phyloP scores from a whole-genome alignment of 2,113 vertebrate species.

The Notiomystis cincta region DNA sequence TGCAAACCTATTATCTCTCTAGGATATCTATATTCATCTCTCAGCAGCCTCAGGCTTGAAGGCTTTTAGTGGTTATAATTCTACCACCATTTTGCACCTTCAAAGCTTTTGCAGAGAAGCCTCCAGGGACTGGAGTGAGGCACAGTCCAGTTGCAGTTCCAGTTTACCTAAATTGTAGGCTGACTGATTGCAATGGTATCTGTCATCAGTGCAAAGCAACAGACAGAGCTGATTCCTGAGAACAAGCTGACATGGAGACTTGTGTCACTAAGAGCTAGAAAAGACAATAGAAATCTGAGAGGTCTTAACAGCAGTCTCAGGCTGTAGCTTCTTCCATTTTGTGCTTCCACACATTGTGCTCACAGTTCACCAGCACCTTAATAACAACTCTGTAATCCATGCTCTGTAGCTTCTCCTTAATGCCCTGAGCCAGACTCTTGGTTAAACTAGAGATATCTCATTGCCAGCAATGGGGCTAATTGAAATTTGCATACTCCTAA shows the following conservation, averaged over 20 bases:
- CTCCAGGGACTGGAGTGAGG: not conserved
- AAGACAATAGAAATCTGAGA: not conserved
- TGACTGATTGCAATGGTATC: not conserved
- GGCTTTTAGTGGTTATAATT: not conserved
- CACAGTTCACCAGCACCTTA: not conserved
- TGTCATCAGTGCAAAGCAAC: not conserved
- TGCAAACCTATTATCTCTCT: conserved; percentile 7
- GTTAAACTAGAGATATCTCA: not conserved
- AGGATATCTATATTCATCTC: not conserved
- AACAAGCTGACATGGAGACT: not conserved
- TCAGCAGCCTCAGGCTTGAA: not conserved
- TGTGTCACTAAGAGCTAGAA: not conserved
- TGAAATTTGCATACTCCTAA: not conserved
- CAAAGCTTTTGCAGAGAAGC: not conserved
- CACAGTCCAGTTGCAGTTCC: not conserved
- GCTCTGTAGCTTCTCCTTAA: not conserved
- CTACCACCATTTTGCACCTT: not conserved
- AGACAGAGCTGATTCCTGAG: not conserved
- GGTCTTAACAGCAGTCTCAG: not conserved
- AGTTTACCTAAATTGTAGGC: not conserved
- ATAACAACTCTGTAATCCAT: not conserved
- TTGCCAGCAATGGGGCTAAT: not conserved
- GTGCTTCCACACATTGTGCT: not conserved
- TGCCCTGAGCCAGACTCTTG: not conserved
- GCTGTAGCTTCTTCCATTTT: not conserved